Base-by-base conservation (phyloP, 2,888 invertebrate genomes). In the Biston stratarius region DNA sequence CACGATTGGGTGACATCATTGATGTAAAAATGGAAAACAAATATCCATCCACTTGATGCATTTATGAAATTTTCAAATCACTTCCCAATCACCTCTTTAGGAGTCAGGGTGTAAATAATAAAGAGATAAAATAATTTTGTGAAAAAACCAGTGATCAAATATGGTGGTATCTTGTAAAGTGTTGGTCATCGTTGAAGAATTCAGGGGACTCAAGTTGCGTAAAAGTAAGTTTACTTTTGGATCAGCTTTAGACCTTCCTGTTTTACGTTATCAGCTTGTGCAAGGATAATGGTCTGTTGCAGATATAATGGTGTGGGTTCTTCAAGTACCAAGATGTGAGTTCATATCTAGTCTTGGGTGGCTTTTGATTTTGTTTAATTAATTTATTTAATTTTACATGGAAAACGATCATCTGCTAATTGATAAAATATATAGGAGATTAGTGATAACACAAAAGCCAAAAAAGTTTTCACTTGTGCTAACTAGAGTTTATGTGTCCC, bases 1-100 rank as follows among this genome's bases (percentile, higher is more conserved):
- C 78, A 83, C 74, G 76, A 69, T 70, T 59, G 58, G 52, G 80
- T 89, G 87, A 89, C 85, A 83, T 89, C 89, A 88, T 74, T 58
- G 63, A 78, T 75, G 76, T 77, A 79, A 83, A 85, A 78, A 74
- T 72, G 71, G 67, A 77, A 77, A 81, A 82, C 79, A 86, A 75
- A 70, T 48, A 75, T 67, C 73, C 74, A 67, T 73, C 44, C 60
- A 69, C 58, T 70, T 60, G 61, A 66, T 77, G 73, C 70, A 77
- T 64, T 61, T 63, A 47, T 67, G 67, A 67, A 61, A 44, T 55
- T 69, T 62, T 49, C 49, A 49, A 72, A 42, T 70, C 60, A 73
- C 72, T 62, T 48, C 36, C 47, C 12, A 51, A 3, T 51, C n/a
- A n/a, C 36, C 33, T 62, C 47, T 71, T 44, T 10, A 51, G 36